Evolutionary conservation across 2,113 vertebrate genomes (phyloP).

Genomic region (Channa maculata): DNA sequence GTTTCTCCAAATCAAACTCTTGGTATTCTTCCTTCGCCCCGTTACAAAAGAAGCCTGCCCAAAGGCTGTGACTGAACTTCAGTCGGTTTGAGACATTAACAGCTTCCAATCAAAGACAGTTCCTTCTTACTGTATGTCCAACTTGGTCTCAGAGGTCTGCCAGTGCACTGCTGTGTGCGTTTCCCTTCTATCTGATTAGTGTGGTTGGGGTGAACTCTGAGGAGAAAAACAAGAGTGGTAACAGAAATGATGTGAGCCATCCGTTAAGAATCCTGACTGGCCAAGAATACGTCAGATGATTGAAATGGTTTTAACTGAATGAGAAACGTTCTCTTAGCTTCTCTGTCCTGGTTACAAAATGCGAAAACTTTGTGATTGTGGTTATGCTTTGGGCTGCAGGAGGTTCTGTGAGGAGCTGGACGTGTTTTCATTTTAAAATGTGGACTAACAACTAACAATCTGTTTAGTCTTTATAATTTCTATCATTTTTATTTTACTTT

Average conservation of each 20-base stretch:
- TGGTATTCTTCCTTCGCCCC: neutral
- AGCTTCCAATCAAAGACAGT: slow-evolving; percentile 47
- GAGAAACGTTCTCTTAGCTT: too few relatives aligned
- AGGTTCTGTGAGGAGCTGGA: too few relatives aligned
- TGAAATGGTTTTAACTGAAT: too few relatives aligned
- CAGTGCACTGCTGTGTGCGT: neutral
- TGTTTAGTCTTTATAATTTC: too few relatives aligned
- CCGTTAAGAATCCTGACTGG: neutral
- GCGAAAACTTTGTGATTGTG: too few relatives aligned
- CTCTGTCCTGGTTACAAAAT: too few relatives aligned
- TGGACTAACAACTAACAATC: too few relatives aligned
- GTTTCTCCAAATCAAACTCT: slow-evolving; percentile 3
- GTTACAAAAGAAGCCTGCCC: neutral
- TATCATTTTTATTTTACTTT: too few relatives aligned
- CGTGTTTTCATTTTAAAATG: too few relatives aligned
- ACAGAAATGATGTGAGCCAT: slow-evolving; percentile 4
- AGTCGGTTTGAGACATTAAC: slow-evolving; percentile 30
- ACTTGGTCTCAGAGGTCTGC: slow-evolving; percentile 37
- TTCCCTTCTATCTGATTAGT: slow-evolving; percentile 44
- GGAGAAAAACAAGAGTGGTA: neutral
- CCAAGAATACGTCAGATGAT: neutral
- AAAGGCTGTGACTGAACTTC: slow-evolving; percentile 38
- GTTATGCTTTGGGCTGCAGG: too few relatives aligned
- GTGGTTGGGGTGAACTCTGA: neutral
- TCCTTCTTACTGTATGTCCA: slow-evolving; percentile 25